Base-by-base conservation (phyloP, 2,888 invertebrate species). In the Drosophila percnosoma region DNA sequence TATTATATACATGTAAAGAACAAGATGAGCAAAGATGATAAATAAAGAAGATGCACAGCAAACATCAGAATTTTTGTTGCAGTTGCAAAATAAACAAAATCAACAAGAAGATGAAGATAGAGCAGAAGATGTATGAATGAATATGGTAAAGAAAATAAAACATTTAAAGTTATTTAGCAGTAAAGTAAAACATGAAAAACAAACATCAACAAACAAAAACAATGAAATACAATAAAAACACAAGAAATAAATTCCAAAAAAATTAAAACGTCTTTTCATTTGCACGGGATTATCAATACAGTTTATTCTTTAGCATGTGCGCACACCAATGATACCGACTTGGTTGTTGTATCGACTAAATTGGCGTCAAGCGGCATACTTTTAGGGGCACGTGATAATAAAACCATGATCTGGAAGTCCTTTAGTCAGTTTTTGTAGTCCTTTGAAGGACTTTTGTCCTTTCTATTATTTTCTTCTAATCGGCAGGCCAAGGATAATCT, bases 141-240 rank as follows among this genome's bases (percentile, higher is more conserved):
- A 77, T 85, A 85, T 86, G 88, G 83, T 81, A 81, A 82, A 58
- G 66, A 75, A 81, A 88, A 82, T 87, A 91, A 73, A 85, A 85
- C 88, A 89, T 83, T 84, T 84, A 90, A 90, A 87, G 87, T 90
- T 91, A 90, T 89, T 85, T 89, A 91, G 90, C 77, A 81, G 78
- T 89, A 89, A 89, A 90, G 75, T 82, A 82, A 82, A 86, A 74
- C 67, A 75, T 38, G 51, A 64, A 71, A 75, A 77, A 68, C 73
- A 65, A 80, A 75, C 73, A 86, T 83, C 81, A 80, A 80, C 80
- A 82, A 83, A 65, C 53, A 68, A 85, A 70, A 84, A 87, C 71
- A 80, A 80, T 82, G 89, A 82, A 89, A 90, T 90, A 87, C 90
- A 87, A 90, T 90, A 87, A 90, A 80, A 88, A 85, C 87, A 88